Base-by-base conservation (phyloP, 2,888 invertebrate genomes). In the Nephrotoma appendiculata region DNA sequence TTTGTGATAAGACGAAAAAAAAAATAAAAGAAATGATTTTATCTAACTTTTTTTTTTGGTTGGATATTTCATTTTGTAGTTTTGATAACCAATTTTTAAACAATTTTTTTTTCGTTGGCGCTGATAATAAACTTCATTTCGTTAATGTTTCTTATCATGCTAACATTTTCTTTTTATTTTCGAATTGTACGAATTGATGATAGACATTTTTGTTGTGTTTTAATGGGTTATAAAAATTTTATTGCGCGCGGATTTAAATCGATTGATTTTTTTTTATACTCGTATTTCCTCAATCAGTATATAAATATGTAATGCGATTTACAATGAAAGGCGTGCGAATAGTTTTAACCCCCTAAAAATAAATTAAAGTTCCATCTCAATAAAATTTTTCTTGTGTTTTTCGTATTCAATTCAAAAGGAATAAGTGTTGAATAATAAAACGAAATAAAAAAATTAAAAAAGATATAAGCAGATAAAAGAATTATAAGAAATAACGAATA, bases 381-480 rank as follows among this genome's bases (percentile, higher is more conserved):
- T 71, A 71, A 71, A 31, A 71, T 31, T 71, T 71, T 84, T 84
- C 42, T 41, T 84, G 43, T 84, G 11, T 48, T 48, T n/a, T 48
- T 83, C 12, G 11, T 83, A n/a, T 42, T 84, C 42, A 42, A 42
- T 84, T 84, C 43, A 42, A 84, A 42, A 42, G 84, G 42, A 84
- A 84, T 42, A 84, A 84, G 84, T 84, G 84, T 84, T 84, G 84
- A 84, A 84, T 84, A 84, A 84, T 84, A 84, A 84, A 84, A 83
- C 41, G 11, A 83, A 83, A 48, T 3, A 83, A 84, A 83, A 84
- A 84, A 84, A 15, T 41, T 15, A 84, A 84, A 84, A 84, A 42
- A 41, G 84, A 84, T 84, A 84, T 84, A 84, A 84, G 84, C n/a
- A 84, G 84, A 84, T 84, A 84, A 84, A 84, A n/a, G 43, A 84